Base-by-base conservation (phyloP, 2,113 vertebrate genomes). In the Ellobius talpinus region DNA sequence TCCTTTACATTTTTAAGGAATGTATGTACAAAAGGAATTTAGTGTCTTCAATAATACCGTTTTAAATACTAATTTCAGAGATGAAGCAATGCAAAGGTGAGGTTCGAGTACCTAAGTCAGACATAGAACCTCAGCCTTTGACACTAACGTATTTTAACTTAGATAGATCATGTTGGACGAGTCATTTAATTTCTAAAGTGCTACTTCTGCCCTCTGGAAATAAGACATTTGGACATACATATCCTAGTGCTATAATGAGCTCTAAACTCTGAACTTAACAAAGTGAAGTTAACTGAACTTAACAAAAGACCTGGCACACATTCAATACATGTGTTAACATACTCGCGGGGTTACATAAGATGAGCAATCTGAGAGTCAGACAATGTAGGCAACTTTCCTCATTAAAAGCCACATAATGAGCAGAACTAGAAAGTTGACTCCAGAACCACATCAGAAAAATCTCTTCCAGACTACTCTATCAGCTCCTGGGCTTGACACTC, bases 181-280 rank as follows among this genome's bases (percentile, higher is more conserved):
- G 36, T 68, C 63, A 79, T 31, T 93, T 95, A 61, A 76, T 87
- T 92, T 90, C 72, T 66, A 81, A 93, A 94, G 42, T 36, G 29
- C 65, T 42, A n/a, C 24, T 26, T 89, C 89, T 68, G 88, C 73
- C n/a, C 65, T 87, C 78, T 74, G 26, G 74, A 93, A 94, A 87
- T 90, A 26, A 87, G 17, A 39, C 47, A 94, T 88, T 0, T 84
- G 42, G 31, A 81, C 3, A 52, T 81, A 88, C 1, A 92, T 23
- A 95, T 61, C 29, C 45, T 65, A 63, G 7, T 10, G 3, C 50
- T 92, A 76, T 19, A 94, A 93, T 72, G 55, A 94, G 58, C 58
- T 92, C 70, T 95, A 96, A 96, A 79, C 24, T 63, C 77, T 63
- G 63, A 93, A 63, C 89, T 93, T 90, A 93, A 70, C 65, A 87